Percentiles rank a stretch among this genome's conserved stretches.
phyloP scores from a whole-genome alignment of 2,888 invertebrate species.

The Epiblema foenella region DNA sequence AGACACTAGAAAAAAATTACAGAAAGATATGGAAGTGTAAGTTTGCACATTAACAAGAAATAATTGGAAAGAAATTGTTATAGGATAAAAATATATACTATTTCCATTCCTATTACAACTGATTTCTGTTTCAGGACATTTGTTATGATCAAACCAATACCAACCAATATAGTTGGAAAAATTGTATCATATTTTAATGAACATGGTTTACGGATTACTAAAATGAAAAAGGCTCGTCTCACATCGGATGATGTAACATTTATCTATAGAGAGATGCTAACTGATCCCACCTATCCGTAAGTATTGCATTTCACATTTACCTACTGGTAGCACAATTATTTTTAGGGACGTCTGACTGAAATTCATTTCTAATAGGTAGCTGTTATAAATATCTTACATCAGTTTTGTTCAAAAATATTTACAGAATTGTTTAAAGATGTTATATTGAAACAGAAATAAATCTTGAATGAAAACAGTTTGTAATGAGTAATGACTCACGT shows the following conservation, averaged over 20 bases:
- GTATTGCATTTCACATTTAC: slow-evolving; percentile 55
- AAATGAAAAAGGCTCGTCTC: slow-evolving; percentile 89
- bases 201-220: slow-evolving; percentile 86
- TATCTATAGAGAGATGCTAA: slow-evolving; percentile 57
- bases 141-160: slow-evolving; percentile 91
- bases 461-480: no score
- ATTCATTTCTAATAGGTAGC: no score
- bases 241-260: slow-evolving; percentile 85
- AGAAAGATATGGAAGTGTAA: slow-evolving; percentile 87
- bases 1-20: slow-evolving; percentile 86
- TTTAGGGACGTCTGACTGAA: no score
- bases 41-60: no score
- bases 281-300: slow-evolving; percentile 86
- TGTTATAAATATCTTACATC: no score
- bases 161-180: slow-evolving; percentile 88
- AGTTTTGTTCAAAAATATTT: no score
- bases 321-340: not conserved
- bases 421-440: no score
- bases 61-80: no score
- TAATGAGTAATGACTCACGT: no score
- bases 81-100: not conserved
- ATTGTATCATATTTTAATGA: slow-evolving; percentile 88
- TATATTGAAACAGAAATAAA: no score
- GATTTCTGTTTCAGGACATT: slow-evolving; percentile 86
- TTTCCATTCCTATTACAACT: not conserved